A percentile compares a stretch with the other conserved stretches of the same genome.
These are phyloP conservation scores for Cerastis leucographa DNA, from an alignment of 2,888 invertebrate species.

Conservation along the genomic window DNA sequence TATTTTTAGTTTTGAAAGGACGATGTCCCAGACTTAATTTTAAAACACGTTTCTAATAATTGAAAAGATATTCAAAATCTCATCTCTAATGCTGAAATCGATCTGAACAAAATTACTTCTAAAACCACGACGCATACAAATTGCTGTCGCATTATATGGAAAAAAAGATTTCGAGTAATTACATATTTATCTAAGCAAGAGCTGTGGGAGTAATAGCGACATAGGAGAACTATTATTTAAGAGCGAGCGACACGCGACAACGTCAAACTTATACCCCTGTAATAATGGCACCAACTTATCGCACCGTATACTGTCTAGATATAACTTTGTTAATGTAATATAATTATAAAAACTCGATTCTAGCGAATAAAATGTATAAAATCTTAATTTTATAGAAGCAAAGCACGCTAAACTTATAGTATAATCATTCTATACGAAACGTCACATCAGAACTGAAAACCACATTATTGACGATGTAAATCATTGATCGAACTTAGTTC, in stretches of 20 bases:
- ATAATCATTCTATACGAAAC: constrained; percentile 86
- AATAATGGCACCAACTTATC: constrained; percentile 91
- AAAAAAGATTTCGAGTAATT: constrained; percentile 13
- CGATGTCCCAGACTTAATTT: constrained; percentile 17
- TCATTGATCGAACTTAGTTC: constrained; percentile 87
- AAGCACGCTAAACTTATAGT: constrained; percentile 90
- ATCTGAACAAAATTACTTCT: constrained; percentile 26
- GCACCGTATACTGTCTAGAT: constrained; percentile 90
- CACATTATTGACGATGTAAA: constrained; percentile 81
- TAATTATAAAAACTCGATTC: constrained; percentile 87
- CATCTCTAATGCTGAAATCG: constrained; percentile 29
- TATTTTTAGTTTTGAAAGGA: background rate
- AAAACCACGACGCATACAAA: constrained; percentile 28
- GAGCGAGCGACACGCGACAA: constrained; percentile 81
- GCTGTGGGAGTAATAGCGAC: constrained; percentile 48
- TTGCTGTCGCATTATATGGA: constrained; percentile 12
- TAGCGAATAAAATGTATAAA: constrained; percentile 90
- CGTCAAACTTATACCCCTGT: constrained; percentile 89
- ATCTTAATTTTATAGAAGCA: constrained; percentile 90
- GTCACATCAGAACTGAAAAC: constrained; percentile 85
- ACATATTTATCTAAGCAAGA: constrained; percentile 10
- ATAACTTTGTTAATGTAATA: constrained; percentile 89
- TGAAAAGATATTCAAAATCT: constrained; percentile 46
- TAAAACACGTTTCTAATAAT: constrained; percentile 45
- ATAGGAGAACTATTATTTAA: constrained; percentile 70